Evolutionary conservation across 1,140 invertebrate genomes (phyloP).

Genomic region (Drosophila nebulosa): DNA sequence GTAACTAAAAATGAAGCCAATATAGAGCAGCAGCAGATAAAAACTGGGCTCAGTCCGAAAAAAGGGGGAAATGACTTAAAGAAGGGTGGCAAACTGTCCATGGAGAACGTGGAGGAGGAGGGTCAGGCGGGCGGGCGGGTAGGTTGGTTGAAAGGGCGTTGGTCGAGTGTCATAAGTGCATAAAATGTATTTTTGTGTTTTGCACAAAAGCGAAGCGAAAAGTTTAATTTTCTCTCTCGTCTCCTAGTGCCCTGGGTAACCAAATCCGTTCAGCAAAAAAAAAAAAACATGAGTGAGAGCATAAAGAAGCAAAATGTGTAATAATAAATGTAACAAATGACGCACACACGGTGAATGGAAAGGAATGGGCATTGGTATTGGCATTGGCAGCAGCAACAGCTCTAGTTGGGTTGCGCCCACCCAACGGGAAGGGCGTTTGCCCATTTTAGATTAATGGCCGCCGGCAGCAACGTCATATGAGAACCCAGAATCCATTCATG

Average conservation of each 20-base stretch:
- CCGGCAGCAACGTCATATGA: slow-evolving; percentile 50
- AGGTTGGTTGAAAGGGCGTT: slow-evolving; percentile 11
- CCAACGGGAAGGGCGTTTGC: slow-evolving; percentile 67
- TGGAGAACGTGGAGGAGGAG: neutral
- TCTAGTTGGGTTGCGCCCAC: slow-evolving; percentile 3
- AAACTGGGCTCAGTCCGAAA: slow-evolving; percentile 68
- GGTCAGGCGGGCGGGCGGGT: too few species aligned
- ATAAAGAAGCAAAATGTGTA: slow-evolving; percentile 45
- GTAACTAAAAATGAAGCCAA: slow-evolving; percentile 78
- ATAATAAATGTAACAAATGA: slow-evolving; percentile 77
- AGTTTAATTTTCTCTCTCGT: slow-evolving; percentile 68
- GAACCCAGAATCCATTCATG: slow-evolving; percentile 57
- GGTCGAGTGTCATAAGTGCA: slow-evolving; percentile 67
- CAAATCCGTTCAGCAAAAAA: slow-evolving; percentile 68
- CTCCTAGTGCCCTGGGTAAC: slow-evolving; percentile 43
- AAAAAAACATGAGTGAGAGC: slow-evolving; percentile 27
- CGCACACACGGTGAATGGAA: slow-evolving; percentile 50
- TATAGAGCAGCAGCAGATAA: slow-evolving; percentile 59
- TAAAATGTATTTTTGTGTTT: slow-evolving; percentile 72
- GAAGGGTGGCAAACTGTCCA: slow-evolving; percentile 40
- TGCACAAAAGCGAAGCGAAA: slow-evolving; percentile 68
- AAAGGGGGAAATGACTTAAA: slow-evolving; percentile 5
- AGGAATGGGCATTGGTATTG: neutral
- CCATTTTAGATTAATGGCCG: slow-evolving; percentile 72
- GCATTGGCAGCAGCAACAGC: neutral